A percentile compares a stretch with the other conserved stretches of the same genome.
Conservation (phyloP, 1,140 invertebrate species). For the Bombus superbus region DNA sequence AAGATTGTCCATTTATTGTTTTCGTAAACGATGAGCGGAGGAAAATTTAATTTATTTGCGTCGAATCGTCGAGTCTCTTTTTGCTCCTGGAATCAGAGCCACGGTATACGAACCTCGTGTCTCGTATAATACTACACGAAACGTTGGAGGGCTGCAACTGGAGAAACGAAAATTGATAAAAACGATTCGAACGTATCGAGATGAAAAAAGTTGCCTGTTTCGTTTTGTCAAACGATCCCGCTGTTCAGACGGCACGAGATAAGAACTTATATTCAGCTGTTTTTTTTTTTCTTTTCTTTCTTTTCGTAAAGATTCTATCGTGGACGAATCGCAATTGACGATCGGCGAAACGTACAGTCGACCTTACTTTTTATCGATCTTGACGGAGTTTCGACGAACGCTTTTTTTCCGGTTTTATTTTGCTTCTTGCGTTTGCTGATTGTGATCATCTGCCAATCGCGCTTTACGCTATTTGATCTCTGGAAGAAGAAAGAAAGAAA, state of each 20-base stretch:
- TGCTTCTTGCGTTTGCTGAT: slow-evolving; percentile 22
- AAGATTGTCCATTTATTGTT: slow-evolving; percentile 1
- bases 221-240: neutral
- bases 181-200: neutral
- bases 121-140: neutral
- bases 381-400: neutral
- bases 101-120: neutral
- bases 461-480: slow-evolving; percentile 57
- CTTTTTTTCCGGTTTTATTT: neutral
- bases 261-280: neutral
- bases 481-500: slow-evolving; percentile 21
- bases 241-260: neutral
- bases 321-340: neutral
- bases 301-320: neutral
- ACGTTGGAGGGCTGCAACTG: neutral
- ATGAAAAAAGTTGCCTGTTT: neutral
- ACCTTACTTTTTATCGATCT: neutral
- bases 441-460: slow-evolving; percentile 36
- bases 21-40: neutral
- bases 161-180: neutral
- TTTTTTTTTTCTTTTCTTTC: neutral
- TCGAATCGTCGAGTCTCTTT: neutral
- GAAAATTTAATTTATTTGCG: slow-evolving; percentile 21
- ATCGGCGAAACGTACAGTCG: neutral
- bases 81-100: neutral